phyloP scores from a whole-genome alignment of 2,797 vertebrate species.

The Karalla daura region DNA sequence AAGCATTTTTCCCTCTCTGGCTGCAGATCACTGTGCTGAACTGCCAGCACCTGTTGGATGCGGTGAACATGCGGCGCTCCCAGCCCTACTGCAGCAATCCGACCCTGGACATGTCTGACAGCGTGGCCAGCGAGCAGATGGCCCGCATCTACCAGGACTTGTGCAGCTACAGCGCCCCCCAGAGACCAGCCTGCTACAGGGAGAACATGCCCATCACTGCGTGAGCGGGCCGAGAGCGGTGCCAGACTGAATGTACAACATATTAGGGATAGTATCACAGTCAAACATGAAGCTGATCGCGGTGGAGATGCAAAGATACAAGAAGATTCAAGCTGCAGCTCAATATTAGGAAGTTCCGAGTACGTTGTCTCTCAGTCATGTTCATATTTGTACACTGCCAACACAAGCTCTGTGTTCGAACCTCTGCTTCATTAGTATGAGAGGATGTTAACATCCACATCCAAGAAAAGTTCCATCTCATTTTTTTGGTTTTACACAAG shows the following conservation, averaged over 20 bases:
- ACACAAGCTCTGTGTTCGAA: conserved; percentile 15
- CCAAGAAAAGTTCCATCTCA: neutral
- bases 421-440: conserved; percentile 15
- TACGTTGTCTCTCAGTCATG: conserved; percentile 11
- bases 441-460: conserved; percentile 3
- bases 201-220: conserved; percentile 88
- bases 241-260: conserved; percentile 11
- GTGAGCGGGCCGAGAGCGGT: conserved; percentile 65
- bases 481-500: neutral
- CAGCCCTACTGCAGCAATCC: conserved; percentile 78
- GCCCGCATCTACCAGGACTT: conserved; percentile 93
- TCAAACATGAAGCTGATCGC: neutral
- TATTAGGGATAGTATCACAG: conserved; percentile 3
- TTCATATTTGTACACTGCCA: conserved; percentile 7
- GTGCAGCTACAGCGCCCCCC: conserved; percentile 84
- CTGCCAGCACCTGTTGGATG: conserved; percentile 89
- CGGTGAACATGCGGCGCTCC: conserved; percentile 81
- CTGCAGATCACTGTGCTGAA: conserved; percentile 81
- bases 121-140: conserved; percentile 87
- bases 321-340: conserved; percentile 15
- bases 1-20: neutral
- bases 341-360: neutral
- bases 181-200: conserved; percentile 81
- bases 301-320: neutral
- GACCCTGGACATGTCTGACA: conserved; percentile 83